Evolutionary conservation across 2,888 invertebrate species (phyloP), one percentile per base, ranked within the genome.

Genomic region (Aspidiotus destructor): DNA sequence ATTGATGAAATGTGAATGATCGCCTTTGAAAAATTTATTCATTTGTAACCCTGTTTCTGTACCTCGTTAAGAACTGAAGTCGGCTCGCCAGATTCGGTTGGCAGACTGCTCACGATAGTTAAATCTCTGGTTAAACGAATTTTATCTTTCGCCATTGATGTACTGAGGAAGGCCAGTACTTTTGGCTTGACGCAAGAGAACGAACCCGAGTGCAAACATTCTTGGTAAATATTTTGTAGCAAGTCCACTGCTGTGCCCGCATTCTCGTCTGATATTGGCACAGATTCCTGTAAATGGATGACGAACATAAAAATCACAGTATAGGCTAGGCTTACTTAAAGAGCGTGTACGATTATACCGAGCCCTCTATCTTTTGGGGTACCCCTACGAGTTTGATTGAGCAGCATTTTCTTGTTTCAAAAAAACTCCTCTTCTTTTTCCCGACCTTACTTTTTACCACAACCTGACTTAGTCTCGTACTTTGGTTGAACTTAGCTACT

Each of bases 51-150:
- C 41, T 41, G 1, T n/a, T 13, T 15, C 7, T 41, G 9, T 68
- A 70, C 70, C 63, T 69, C 65, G 53, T 71, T 70, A 17, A 69
- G 61, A n/a, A 63, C 44, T 41, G 68, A 57, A 16, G 60, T 28
- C 28, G 17, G 40, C 13, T 16, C 44, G 44, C 11, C 28, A 42
- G 65, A 42, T 41, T 55, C 42, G 28, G 15, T 74, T 58, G 75
- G 73, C 58, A 75, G 75, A 1, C 82, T 76, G 83, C 86, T 86
- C 9, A 72, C 60, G 40, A 89, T 81, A 72, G 85, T 81, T 69
- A 91, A 79, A 75, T 89, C 86, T n/a, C 89, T 84, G 8, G 89
- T 89, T 72, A 91, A 83, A 70, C 81, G 83, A 72, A 90, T 64
- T 75, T 85, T 84, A 69, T 87, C 85, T 73, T 86, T 71, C 11